Conservation (phyloP, 2,888 invertebrate species). For the Ormyrus pomaceus region DNA sequence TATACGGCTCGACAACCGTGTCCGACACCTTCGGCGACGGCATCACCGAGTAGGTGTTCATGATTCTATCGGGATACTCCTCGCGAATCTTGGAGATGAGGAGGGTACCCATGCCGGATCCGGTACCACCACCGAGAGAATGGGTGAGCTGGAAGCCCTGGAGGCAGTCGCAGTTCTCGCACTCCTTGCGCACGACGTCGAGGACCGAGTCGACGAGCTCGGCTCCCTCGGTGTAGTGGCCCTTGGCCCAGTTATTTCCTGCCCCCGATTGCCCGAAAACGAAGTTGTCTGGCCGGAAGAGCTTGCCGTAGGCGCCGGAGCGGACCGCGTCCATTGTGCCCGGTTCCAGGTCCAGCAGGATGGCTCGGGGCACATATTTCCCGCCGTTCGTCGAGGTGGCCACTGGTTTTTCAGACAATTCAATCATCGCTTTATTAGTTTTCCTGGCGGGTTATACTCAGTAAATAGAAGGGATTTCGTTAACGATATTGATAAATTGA, state of each 20-base stretch:
- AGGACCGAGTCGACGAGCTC: slow-evolving; percentile 90
- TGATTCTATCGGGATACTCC: slow-evolving; percentile 91
- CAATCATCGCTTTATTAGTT: too few relatives aligned
- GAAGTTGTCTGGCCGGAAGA: slow-evolving; percentile 83
- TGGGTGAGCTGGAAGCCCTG: slow-evolving; percentile 92
- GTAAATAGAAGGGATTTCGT: too few relatives aligned
- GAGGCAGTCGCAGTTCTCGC: slow-evolving; percentile 94
- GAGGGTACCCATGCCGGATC: slow-evolving; percentile 87
- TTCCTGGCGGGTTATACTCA: too few relatives aligned
- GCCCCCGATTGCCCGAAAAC: slow-evolving; percentile 78
- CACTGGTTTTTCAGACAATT: slow-evolving; percentile 72
- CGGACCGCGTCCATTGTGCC: slow-evolving; percentile 85
- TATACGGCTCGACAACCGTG: slow-evolving; percentile 95
- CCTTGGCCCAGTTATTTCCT: slow-evolving; percentile 80
- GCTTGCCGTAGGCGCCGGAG: slow-evolving; percentile 81
- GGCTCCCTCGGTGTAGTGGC: slow-evolving; percentile 96
- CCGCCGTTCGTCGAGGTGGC: slow-evolving; percentile 81
- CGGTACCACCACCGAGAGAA: slow-evolving; percentile 88
- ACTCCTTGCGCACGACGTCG: slow-evolving; percentile 90
- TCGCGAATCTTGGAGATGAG: slow-evolving; percentile 93
- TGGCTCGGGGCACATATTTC: slow-evolving; percentile 82
- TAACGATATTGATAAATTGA: too few relatives aligned
- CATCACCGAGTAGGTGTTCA: slow-evolving; percentile 85
- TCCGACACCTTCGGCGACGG: slow-evolving; percentile 93
- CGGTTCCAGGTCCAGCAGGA: slow-evolving; percentile 82